phyloP scores from a whole-genome alignment of 1,140 invertebrate genomes.

The Neocloeon triangulifer region DNA sequence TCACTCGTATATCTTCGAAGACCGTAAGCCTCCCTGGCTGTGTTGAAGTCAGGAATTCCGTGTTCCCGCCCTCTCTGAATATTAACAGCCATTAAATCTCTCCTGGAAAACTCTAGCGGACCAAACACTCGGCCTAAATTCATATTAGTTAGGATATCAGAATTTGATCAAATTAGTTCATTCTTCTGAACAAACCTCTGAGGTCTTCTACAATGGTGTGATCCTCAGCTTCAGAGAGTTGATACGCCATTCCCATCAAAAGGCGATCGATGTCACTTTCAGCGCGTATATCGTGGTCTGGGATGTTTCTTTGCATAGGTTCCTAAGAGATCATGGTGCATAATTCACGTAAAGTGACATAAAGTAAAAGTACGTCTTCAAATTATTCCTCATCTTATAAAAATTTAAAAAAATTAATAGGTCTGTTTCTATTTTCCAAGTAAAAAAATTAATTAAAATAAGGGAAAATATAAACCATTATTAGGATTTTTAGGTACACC shows the following conservation, averaged over 20 bases:
- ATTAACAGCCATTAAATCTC: constrained; percentile 38
- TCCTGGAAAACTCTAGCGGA: constrained; percentile 39
- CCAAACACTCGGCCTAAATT: constrained; percentile 28
- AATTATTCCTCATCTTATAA: too few species aligned
- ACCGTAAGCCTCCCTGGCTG: constrained; percentile 26
- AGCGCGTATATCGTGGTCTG: too few species aligned
- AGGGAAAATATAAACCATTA: neutral
- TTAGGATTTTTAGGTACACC: neutral
- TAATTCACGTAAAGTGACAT: too few species aligned
- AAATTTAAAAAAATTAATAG: too few species aligned
- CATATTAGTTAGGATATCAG: too few species aligned
- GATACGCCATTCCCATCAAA: constrained; percentile 33
- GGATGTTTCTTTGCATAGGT: constrained; percentile 2
- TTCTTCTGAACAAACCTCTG: too few species aligned
- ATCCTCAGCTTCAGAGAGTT: constrained; percentile 39
- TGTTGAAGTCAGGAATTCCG: constrained; percentile 41
- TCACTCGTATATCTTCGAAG: constrained; percentile 14
- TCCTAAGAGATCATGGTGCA: constrained; percentile 6
- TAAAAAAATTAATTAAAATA: constrained; percentile 4
- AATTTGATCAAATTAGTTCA: too few species aligned
- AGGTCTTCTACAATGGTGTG: constrained; percentile 38
- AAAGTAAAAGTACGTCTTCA: too few species aligned
- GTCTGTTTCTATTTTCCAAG: too few species aligned
- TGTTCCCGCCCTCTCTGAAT: constrained; percentile 44
- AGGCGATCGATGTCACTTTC: constrained; percentile 34